Percentiles rank a stretch among this genome's conserved stretches.
phyloP scores from a whole-genome alignment of 2,888 invertebrate species.

The Callyntrura sp. region DNA sequence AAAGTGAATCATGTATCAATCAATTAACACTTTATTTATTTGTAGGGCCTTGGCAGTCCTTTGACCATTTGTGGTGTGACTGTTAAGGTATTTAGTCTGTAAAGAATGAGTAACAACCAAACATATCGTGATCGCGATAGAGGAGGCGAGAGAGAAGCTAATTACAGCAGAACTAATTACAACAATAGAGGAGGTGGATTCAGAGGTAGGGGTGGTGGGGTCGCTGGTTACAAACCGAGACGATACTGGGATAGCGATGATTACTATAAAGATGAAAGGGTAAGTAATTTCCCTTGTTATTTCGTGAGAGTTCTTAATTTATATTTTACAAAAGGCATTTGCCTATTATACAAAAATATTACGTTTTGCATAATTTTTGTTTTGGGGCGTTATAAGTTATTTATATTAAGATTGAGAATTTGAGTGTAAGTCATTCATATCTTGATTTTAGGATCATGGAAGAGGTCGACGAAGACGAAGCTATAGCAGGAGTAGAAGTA shows the following conservation, averaged over 20 bases:
- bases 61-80: too few species aligned
- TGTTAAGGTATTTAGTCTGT: too few species aligned
- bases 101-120: slow-evolving; percentile 32
- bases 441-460: slow-evolving; percentile 77
- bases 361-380: too few species aligned
- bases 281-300: slow-evolving; percentile 49
- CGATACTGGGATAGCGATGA: slow-evolving; percentile 84
- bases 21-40: too few species aligned
- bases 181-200: slow-evolving; percentile 66
- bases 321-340: not conserved
- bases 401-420: not conserved
- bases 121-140: slow-evolving; percentile 58
- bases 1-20: too few species aligned
- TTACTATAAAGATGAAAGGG: slow-evolving; percentile 80
- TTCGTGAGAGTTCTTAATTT: not conserved
- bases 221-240: slow-evolving; percentile 75
- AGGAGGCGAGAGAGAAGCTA: slow-evolving; percentile 58
- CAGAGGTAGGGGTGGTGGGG: slow-evolving; percentile 76
- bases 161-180: slow-evolving; percentile 41
- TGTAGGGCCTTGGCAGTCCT: too few species aligned
- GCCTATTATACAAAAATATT: not conserved
- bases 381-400: too few species aligned
- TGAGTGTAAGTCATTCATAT: not conserved
- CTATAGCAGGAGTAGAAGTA: slow-evolving; percentile 74
- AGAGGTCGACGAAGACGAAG: slow-evolving; percentile 77